Base-by-base conservation (phyloP, 2,113 vertebrate species). In the Bufo gargarizans region DNA sequence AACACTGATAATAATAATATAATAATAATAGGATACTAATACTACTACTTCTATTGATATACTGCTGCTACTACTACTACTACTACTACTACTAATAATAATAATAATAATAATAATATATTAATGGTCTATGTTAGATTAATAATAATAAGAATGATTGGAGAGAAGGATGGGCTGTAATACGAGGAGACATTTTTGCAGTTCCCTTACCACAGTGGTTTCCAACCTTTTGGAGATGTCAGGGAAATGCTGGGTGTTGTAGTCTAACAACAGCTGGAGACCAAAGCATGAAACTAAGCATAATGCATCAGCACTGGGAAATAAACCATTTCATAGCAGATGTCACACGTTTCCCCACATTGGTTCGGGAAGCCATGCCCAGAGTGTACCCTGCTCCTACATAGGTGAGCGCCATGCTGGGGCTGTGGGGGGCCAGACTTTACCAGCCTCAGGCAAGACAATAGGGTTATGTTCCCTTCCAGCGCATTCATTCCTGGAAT, bases 401-500 rank as follows among this genome's bases (percentile, higher is more conserved):
- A 13, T 16, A 1, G 6, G n/a, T 83, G 7, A 13, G 13, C 56
- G 33, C 10, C 53, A 13, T 63, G 53, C 10, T 74, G 58, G 58
- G 47, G 14, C 22, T 17, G 56, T 43, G 43, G 43, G 61, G 55
- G 53, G 58, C 56, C 33, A 53, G 69, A n/a, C 77, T 82, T 77
- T 69, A 74, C 78, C 50, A 81, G 33, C 86, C 4, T 33, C 49
- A 20, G 45, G 74, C 53, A 82, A 84, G 81, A 88, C 87, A 88
- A 88, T 88, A 88, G 71, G 81, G 33, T 83, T 84, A 88, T 88
- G 86, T 88, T 82, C 78, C 33, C 45, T 76, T 20, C 49, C 80
- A 74, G 69, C 65, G 80, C 82, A 88, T 65, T 71, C 13, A 88
- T 83, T 83, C 87, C 77, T 84, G 81, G 65, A 88, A 88, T 84